Base-by-base conservation (phyloP, 2,888 invertebrate genomes). In the Brachyopa scutellaris region DNA sequence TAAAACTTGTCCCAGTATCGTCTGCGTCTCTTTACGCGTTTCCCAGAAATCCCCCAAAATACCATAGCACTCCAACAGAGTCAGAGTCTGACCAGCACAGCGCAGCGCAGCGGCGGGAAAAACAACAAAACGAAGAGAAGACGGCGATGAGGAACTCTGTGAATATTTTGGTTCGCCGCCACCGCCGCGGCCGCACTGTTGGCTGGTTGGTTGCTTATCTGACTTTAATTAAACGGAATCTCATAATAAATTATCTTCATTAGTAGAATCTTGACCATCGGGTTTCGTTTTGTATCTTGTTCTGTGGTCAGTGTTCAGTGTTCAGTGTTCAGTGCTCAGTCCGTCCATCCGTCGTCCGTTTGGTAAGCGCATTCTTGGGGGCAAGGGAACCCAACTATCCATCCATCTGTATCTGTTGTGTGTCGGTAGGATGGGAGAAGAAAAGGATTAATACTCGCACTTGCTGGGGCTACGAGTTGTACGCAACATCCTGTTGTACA, bases 171-270 rank as follows among this genome's bases (percentile, higher is more conserved):
- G 74, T 64, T 74, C 38, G 74, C 72, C n/a, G n/a, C n/a, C n/a
- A n/a, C n/a, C n/a, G n/a, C n/a, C n/a, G n/a, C n/a, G n/a, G n/a
- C n/a, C 73, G 73, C 55, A 67, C 62, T 76, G 76, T 76, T 53
- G 62, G 47, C 38, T 47, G 67, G 62, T 84, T n/a, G 79, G 86
- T 84, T 78, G 86, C 84, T 88, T 89, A 90, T 90, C 90, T 87
- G 88, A 86, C 86, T 89, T 89, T 89, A 90, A 90, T 90, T 89
- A 89, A 89, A 89, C 88, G 88, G 87, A 89, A 90, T 90, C 89
- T 89, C 87, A 88, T 90, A 90, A 90, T 90, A 89, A 89, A 90
- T 89, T 89, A 90, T 90, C 89, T 90, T 89, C 89, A 89, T 89
- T 89, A 90, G 87, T 86, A 84, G 85, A 85, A 86, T 85, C 86